phyloP scores from a whole-genome alignment of 1,140 invertebrate genomes.

The Pseudomyrmex dendroicus region DNA sequence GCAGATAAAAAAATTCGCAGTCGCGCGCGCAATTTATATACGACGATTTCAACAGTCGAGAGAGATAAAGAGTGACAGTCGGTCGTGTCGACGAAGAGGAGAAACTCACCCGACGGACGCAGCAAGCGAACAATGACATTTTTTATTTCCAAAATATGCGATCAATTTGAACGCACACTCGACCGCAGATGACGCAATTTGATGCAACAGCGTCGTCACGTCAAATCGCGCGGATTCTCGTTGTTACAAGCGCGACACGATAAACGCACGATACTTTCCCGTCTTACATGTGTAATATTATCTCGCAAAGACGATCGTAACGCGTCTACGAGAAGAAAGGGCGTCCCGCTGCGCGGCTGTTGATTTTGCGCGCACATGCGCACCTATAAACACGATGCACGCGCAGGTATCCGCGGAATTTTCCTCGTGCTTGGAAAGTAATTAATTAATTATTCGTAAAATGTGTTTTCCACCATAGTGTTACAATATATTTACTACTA shows the following conservation, averaged over 20 bases:
- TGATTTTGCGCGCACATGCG: conserved; percentile 56
- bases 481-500: no score
- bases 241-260: background rate
- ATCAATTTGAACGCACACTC: background rate
- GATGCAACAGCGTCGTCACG: background rate
- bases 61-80: no score
- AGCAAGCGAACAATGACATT: conserved; percentile 81
- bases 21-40: no score
- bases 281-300: conserved; percentile 10
- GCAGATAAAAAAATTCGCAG: no score
- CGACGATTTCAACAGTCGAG: no score
- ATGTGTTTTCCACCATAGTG: no score
- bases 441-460: background rate
- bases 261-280: conserved; percentile 3
- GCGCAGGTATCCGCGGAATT: conserved; percentile 38
- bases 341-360: background rate
- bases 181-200: background rate
- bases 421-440: background rate
- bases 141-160: background rate
- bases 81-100: background rate
- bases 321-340: conserved; percentile 22
- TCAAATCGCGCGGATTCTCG: background rate
- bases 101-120: conserved; percentile 79
- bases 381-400: background rate
- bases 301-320: background rate